Evolutionary conservation across 2,888 invertebrate species (phyloP).

Genomic region (Chydorus sphaericus): DNA sequence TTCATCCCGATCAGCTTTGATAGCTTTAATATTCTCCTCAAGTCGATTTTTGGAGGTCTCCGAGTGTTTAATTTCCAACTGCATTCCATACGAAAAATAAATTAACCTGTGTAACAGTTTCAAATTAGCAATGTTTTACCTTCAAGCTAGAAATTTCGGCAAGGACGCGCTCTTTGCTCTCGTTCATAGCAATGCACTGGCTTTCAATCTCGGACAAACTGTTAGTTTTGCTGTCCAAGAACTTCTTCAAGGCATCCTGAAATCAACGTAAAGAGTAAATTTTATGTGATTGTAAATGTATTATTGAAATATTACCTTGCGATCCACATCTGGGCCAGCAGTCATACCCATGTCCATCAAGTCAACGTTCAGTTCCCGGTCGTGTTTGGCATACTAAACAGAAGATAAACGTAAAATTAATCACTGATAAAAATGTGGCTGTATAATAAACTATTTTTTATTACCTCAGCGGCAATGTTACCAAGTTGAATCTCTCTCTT

Average conservation of each 20-base stretch:
- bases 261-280: too few species aligned
- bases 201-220: not conserved
- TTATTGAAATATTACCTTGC: not conserved
- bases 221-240: not conserved
- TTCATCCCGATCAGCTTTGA: not conserved
- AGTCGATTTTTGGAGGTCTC: not conserved
- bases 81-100: too few species aligned
- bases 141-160: not conserved
- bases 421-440: not conserved
- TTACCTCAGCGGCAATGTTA: not conserved
- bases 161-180: not conserved
- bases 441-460: too few species aligned
- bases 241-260: not conserved
- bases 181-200: not conserved
- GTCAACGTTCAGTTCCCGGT: not conserved
- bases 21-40: not conserved
- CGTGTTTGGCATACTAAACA: not conserved
- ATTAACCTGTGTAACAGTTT: not conserved
- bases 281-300: not conserved
- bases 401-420: not conserved
- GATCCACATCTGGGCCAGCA: not conserved
- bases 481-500: not conserved
- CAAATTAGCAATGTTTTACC: not conserved
- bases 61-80: not conserved
- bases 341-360: conserved; percentile 2